Base-by-base conservation (phyloP, 2,888 invertebrate genomes). In the Drosophila heteroneura region DNA sequence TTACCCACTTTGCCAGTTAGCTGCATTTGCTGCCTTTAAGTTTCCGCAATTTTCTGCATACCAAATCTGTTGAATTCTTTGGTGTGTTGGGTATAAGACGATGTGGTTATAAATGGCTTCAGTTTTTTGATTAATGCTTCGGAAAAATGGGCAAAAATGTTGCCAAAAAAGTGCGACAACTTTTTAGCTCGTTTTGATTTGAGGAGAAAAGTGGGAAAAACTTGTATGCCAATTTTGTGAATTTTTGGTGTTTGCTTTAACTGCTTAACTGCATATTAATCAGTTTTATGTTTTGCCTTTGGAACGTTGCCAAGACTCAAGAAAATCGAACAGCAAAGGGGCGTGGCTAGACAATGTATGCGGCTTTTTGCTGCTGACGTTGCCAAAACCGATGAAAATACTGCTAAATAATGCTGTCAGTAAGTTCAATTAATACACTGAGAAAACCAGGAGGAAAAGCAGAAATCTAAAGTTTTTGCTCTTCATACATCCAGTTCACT, bases 201-300 rank as follows among this genome's bases (percentile, higher is more conserved):
- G n/a, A 10, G 44, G 19, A 33, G 37, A 6, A 10, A 22, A 5
- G 47, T 14, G 16, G 1, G 1, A 22, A n/a, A 28, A 6, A 12
- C n/a, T 30, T 37, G 60, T 35, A 37, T 14, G 44, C 47, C 60
- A 81, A 81, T 64, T 51, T 56, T 73, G 59, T 63, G 74, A 44
- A 52, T 53, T 83, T 83, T 83, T 66, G 62, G 82, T 76, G 63
- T 74, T 73, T 61, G 64, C 64, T 59, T 68, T 67, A 77, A 59
- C 83, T 67, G 70, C 76, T 89, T 90, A 90, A 86, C 90, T 77
- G 90, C 89, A 90, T 89, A 86, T 90, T 90, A 86, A 86, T 85
- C 80, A 85, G 82, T 54, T 70, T 65, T 66, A 64, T 57, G 54
- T 69, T 58, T n/a, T 44, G 73, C 53, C 51, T 28, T 26, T 71